Evolutionary conservation across 2,888 invertebrate genomes (phyloP).

Genomic region (Agrypnus murinus): DNA sequence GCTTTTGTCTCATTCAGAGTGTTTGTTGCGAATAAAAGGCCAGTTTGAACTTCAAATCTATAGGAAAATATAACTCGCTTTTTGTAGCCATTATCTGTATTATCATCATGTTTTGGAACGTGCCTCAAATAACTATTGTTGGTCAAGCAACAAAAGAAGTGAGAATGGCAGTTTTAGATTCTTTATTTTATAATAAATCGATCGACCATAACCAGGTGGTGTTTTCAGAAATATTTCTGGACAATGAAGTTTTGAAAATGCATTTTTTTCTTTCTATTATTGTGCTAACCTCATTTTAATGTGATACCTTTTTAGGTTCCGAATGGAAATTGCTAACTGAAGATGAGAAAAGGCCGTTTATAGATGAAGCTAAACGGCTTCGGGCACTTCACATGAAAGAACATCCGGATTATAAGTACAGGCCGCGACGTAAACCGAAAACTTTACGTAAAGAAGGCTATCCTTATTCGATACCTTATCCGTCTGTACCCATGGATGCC

Average conservation of each 20-base stretch:
- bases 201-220: slow-evolving; percentile 15
- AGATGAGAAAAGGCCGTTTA: slow-evolving; percentile 96
- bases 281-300: not conserved
- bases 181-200: slow-evolving; percentile 25
- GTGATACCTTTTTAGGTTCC: slow-evolving; percentile 76
- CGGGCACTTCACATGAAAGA: slow-evolving; percentile 96
- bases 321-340: slow-evolving; percentile 97
- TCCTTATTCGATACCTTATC: slow-evolving; percentile 94
- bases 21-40: slow-evolving; percentile 69
- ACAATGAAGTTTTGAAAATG: not conserved
- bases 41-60: slow-evolving; percentile 70
- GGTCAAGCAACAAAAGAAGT: slow-evolving; percentile 27
- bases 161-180: slow-evolving; percentile 31
- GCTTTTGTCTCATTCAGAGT: slow-evolving; percentile 68
- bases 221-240: slow-evolving; percentile 12
- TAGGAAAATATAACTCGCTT: slow-evolving; percentile 58
- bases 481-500: slow-evolving; percentile 92
- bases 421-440: slow-evolving; percentile 92
- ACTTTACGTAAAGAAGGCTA: slow-evolving; percentile 92
- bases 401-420: slow-evolving; percentile 95
- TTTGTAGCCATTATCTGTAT: slow-evolving; percentile 51
- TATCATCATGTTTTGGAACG: slow-evolving; percentile 51
- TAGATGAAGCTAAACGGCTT: slow-evolving; percentile 96
- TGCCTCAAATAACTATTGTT: slow-evolving; percentile 50
- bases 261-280: not conserved